Conservation (phyloP, 2,888 invertebrate species). For the Strigamia maritima region DNA sequence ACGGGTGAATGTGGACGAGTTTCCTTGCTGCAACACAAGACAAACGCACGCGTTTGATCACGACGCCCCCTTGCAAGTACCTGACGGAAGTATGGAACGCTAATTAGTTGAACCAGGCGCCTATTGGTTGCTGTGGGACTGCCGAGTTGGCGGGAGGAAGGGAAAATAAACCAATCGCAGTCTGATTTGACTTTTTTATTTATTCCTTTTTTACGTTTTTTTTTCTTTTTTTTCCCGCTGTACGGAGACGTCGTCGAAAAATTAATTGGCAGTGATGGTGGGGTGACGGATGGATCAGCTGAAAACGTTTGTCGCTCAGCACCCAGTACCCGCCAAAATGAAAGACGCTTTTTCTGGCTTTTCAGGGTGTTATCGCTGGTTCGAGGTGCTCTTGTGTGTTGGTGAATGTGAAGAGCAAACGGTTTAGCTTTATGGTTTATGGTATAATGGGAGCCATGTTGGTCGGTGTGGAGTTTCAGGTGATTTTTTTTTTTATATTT, state of each 20-base stretch:
- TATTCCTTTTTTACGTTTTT: not conserved
- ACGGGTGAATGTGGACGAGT: not conserved
- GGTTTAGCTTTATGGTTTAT: not conserved
- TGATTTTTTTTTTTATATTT: not conserved
- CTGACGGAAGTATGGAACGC: constrained; percentile 19
- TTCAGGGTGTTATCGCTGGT: not conserved
- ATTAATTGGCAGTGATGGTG: constrained; percentile 19
- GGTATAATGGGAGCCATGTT: not conserved
- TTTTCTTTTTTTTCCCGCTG: not conserved
- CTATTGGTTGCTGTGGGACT: not conserved
- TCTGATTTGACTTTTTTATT: not conserved
- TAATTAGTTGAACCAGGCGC: not conserved
- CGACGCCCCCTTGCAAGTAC: constrained; percentile 21
- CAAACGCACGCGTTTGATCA: constrained; percentile 6
- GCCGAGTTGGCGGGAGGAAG: not conserved
- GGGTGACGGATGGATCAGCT: constrained; percentile 23
- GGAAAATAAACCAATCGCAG: not conserved
- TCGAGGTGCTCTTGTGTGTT: not conserved
- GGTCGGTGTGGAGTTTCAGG: not conserved
- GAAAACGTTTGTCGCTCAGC: constrained; percentile 11
- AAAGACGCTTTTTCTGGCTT: not conserved
- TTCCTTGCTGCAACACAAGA: not conserved
- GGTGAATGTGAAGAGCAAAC: not conserved
- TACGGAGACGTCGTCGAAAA: not conserved
- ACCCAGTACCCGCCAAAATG: constrained; percentile 2